Base-by-base conservation (phyloP, 2,888 invertebrate genomes). In the Crocallis elinguaria region DNA sequence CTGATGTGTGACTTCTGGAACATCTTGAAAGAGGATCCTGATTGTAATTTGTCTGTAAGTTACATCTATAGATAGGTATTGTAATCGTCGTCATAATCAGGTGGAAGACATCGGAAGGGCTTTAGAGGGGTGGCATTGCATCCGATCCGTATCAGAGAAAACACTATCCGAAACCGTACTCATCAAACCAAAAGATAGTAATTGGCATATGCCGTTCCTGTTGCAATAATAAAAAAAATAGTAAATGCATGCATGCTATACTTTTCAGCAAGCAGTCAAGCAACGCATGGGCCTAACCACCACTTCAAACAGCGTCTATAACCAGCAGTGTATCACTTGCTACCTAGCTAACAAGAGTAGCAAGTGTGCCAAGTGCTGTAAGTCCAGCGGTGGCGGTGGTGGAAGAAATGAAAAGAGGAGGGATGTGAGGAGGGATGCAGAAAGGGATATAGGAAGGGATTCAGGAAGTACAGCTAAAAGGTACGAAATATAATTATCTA, bases 1-100 rank as follows among this genome's bases (percentile, higher is more conserved):
- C 71, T 89, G 0, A 84, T 89, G 84, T 82, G 85, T 51, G 71
- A 87, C 16, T 84, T 90, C 51, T 89, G 89, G 90, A 79, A 82
- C 27, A 84, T 85, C 51, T 72, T 88, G 0, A 81, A 86, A 57
- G 79, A 86, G 51, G 76, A 88, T 46, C 86, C 87, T 0, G 66
- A 79, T 43, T 80, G 76, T 51, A 69, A 87, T 62, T 56, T 85
- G 1, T 67, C 69, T 70, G 88, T 88, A 66, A 46, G 64, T 60
- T 17, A 23, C 19, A 19, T 19, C 19, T 19, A 19, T 19, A 5
- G 19, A 5, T 19, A 19, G 19, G 19, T 19, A 19, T 3, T 19
- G 19, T 19, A 19, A n/a, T n/a, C n/a, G n/a, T n/a, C n/a, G n/a
- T n/a, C n/a, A n/a, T n/a, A n/a, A n/a, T n/a, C n/a, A n/a, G n/a